These are phyloP conservation scores for Hydra vulgaris DNA, from an alignment of 30 jellyfish, hydroid and myxozoan species.

Conservation along the genomic window DNA sequence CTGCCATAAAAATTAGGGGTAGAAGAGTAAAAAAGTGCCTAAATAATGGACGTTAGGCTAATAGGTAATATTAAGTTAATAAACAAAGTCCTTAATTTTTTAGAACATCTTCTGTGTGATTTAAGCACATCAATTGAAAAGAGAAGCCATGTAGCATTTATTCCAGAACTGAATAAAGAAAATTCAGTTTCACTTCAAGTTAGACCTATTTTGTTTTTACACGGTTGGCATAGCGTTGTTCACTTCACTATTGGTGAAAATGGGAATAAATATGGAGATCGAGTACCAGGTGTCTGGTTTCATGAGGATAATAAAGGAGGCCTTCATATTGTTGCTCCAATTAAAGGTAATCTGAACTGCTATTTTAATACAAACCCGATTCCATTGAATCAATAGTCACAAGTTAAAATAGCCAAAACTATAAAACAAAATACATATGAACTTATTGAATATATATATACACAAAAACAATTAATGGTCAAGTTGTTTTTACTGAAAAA, in stretches of 20 bases:
- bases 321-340: background rate
- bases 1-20: too few species aligned
- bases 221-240: background rate
- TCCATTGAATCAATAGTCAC: background rate
- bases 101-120: background rate
- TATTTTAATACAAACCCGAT: background rate
- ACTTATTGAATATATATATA: background rate
- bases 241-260: background rate
- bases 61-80: too few species aligned
- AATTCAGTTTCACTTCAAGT: background rate
- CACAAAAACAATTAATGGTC: background rate
- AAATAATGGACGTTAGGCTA: too few species aligned
- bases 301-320: background rate
- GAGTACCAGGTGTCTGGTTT: constrained; percentile 1
- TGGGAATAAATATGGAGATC: background rate
- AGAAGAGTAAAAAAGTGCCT: too few species aligned
- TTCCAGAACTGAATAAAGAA: background rate
- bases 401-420: too few species aligned
- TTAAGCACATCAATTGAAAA: background rate
- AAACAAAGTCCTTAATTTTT: too few species aligned
- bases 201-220: background rate
- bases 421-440: background rate
- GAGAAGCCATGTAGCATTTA: background rate
- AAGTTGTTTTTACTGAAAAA: background rate
- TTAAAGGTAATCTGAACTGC: background rate